phyloP scores from a whole-genome alignment of 1,140 invertebrate genomes.

The Muscidifurax raptorellus region DNA sequence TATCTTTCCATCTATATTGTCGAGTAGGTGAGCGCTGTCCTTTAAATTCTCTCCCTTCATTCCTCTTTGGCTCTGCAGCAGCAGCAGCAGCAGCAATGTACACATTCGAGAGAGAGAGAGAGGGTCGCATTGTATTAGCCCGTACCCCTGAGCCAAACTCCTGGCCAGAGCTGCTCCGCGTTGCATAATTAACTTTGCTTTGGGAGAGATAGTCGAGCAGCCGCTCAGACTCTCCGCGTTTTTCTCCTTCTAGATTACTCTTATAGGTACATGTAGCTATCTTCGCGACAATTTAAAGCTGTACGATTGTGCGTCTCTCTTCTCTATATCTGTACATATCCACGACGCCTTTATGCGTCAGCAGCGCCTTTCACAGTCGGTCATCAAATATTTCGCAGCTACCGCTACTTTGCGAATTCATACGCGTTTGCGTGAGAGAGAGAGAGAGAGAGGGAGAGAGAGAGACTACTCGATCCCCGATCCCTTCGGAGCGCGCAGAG shows the following conservation, averaged over 20 bases:
- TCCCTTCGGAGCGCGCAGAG: neutral
- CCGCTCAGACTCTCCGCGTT: neutral
- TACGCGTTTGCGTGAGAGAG: slow-evolving; percentile 20
- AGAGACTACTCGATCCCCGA: neutral
- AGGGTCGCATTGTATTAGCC: slow-evolving; percentile 45
- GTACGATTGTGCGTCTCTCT: no score
- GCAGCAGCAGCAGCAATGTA: neutral
- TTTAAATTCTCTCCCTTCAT: neutral
- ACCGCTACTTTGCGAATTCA: slow-evolving; percentile 44
- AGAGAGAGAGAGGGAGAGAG: neutral
- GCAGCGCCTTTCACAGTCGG: slow-evolving; percentile 30
- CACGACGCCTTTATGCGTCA: slow-evolving; percentile 26
- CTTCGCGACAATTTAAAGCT: neutral
- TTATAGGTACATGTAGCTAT: neutral
- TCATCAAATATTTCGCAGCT: slow-evolving; percentile 51
- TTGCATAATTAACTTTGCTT: slow-evolving; percentile 51
- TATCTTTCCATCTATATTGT: neutral
- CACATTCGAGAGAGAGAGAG: slow-evolving; percentile 34
- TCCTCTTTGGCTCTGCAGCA: neutral
- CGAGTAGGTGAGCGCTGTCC: neutral
- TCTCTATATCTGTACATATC: neutral
- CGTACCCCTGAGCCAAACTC: slow-evolving; percentile 3
- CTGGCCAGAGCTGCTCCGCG: neutral
- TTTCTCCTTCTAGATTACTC: neutral
- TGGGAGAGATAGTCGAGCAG: neutral